Evolutionary conservation across 2,888 invertebrate genomes (phyloP).

Genomic region (Leptinotarsa haldemani): DNA sequence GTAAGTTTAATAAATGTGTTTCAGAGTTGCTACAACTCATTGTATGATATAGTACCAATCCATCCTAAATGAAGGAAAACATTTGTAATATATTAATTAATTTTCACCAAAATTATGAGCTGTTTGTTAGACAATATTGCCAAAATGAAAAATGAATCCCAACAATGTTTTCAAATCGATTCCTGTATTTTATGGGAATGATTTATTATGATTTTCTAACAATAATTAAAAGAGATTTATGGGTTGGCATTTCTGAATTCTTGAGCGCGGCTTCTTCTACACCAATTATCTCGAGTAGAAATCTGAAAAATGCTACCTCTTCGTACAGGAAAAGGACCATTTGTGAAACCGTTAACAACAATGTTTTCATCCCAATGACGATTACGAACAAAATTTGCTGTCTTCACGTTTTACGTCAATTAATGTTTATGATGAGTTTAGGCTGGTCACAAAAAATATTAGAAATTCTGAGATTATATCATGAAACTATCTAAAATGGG

Average conservation of each 20-base stretch:
- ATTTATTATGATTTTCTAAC: slow-evolving; percentile 46
- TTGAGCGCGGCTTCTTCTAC: slow-evolving; percentile 38
- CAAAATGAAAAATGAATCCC: slow-evolving; percentile 40
- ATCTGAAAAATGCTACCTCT: slow-evolving; percentile 52
- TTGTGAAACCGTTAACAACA: slow-evolving; percentile 49
- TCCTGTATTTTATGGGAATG: slow-evolving; percentile 37
- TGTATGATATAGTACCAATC: not conserved
- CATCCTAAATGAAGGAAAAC: not conserved
- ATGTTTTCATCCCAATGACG: slow-evolving; percentile 34
- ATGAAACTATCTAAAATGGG: not conserved
- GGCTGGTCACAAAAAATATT: not conserved
- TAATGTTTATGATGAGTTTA: slow-evolving; percentile 9
- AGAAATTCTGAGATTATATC: slow-evolving; percentile 13
- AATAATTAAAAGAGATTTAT: slow-evolving; percentile 54
- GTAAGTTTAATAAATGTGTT: too few relatives aligned
- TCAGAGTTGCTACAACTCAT: too few relatives aligned
- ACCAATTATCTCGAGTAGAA: slow-evolving; percentile 49
- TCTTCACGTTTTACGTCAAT: slow-evolving; percentile 31
- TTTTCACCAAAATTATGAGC: not conserved
- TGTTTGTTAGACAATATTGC: slow-evolving; percentile 22
- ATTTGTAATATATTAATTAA: slow-evolving; percentile 24
- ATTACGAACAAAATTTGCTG: slow-evolving; percentile 29
- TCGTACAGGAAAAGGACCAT: slow-evolving; percentile 40
- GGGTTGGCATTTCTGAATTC: slow-evolving; percentile 43
- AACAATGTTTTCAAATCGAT: slow-evolving; percentile 30